Evolutionary conservation across 2,113 vertebrate species (phyloP), one percentile per base, ranked within the genome.

Genomic region (Lepus europaeus): DNA sequence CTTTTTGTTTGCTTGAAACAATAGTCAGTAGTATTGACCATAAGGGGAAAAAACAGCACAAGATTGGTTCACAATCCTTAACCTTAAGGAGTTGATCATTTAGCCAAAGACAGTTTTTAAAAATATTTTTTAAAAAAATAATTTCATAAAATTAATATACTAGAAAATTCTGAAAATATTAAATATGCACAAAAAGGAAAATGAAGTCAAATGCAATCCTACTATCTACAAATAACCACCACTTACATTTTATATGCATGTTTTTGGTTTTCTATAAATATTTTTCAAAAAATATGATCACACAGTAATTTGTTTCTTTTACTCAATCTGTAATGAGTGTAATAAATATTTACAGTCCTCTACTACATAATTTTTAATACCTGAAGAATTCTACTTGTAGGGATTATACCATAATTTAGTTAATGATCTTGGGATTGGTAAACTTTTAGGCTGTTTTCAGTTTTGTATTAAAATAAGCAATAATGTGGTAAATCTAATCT

Each of bases 331-430:
- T 45, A 59, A 84, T 25, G 12, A 90, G 64, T 51, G 53, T 89
- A 16, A 53, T 33, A 64, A 69, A 59, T 31, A 85, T 64, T 16
- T 76, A 69, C 11, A 80, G 45, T 69, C 36, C 49, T 73, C 31
- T n/a, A 9, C n/a, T 69, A 33, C 3, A 85, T 22, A 3, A 79
- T 49, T 83, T 93, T 79, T 72, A 74, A 78, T 81, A 27, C 29
- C 68, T 91, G 63, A 80, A 88, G 73, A 51, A 91, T 72, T 93
- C 64, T 14, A 53, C 0, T 49, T 81, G 3, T n/a, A 80, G 49
- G 86, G 36, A 61, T 61, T 93, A 82, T 90, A 36, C 78, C 27
- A 61, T 74, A 74, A 80, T 53, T 93, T 69, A 90, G 12, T 74
- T 56, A 74, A 63, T 87, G 64, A 87, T 17, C 36, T 78, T 90